A percentile compares a stretch with the other conserved stretches of the same genome.
Conservation (phyloP, 2,888 invertebrate genomes). For the Nebria brevicollis region DNA sequence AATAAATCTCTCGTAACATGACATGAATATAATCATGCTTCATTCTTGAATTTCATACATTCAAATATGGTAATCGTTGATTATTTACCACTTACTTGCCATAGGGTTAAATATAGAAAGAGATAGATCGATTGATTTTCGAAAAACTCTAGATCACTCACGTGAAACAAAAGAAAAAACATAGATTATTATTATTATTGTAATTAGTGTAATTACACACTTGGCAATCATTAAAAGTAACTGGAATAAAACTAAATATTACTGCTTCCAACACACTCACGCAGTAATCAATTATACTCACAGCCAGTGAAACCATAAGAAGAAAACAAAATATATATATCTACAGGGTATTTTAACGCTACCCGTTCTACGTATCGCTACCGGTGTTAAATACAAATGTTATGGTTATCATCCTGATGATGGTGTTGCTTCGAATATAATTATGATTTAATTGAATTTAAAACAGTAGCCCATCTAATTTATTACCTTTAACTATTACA, state of each 20-base stretch:
- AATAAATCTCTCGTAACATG: neutral
- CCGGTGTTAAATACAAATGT: conserved; percentile 11
- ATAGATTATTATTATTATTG: conserved; percentile 24
- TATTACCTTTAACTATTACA: too few species aligned
- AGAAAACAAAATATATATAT: conserved; percentile 10
- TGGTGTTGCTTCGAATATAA: conserved; percentile 12
- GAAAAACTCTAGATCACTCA: conserved; percentile 28
- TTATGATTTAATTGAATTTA: conserved; percentile 9
- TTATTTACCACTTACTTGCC: conserved; percentile 3
- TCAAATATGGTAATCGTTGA: conserved; percentile 1
- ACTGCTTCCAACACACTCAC: conserved; percentile 15
- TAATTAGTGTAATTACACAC: conserved; percentile 35
- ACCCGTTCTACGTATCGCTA: conserved; percentile 11
- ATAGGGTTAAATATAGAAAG: conserved; percentile 4
- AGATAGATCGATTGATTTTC: neutral
- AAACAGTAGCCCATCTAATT: neutral
- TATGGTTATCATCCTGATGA: too few species aligned
- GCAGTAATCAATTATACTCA: conserved; percentile 27
- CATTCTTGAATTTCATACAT: neutral
- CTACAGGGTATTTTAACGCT: conserved; percentile 30
- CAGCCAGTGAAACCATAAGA: conserved; percentile 19
- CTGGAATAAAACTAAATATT: conserved; percentile 32
- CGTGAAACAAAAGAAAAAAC: conserved; percentile 37
- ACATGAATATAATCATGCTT: neutral
- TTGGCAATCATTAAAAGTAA: conserved; percentile 16